Conservation (phyloP, 2,888 invertebrate species). For the Melangyna quadrimaculata region DNA sequence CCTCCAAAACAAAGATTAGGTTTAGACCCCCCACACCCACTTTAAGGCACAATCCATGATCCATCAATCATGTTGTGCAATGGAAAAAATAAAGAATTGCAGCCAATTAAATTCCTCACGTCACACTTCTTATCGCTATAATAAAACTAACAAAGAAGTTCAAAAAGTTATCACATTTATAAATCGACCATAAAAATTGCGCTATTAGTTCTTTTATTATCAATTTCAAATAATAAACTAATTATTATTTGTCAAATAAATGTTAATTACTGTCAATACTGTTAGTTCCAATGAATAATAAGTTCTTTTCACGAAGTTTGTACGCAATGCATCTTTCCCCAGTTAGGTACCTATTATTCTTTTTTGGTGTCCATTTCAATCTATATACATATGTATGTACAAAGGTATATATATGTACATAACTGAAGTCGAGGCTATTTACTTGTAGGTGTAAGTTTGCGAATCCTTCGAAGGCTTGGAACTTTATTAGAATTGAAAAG, state of each 20-base stretch:
- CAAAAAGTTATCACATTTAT: constrained; percentile 38
- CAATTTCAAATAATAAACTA: background rate
- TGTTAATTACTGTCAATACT: background rate
- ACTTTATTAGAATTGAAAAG: background rate
- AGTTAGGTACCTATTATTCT: background rate
- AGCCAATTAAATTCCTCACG: background rate
- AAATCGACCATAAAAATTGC: background rate
- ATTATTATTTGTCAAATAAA: background rate
- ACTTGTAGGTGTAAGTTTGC: background rate
- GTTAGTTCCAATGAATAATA: background rate
- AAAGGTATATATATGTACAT: too few relatives aligned
- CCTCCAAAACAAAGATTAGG: constrained; percentile 31
- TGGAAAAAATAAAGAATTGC: constrained; percentile 12
- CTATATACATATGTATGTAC: background rate
- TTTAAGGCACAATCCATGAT: background rate
- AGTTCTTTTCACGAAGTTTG: background rate
- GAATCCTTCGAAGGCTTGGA: background rate
- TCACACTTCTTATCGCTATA: constrained; percentile 29
- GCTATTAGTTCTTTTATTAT: background rate
- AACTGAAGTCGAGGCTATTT: background rate
- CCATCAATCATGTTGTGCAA: background rate
- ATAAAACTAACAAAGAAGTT: constrained; percentile 46
- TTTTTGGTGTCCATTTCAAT: background rate
- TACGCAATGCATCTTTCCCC: background rate
- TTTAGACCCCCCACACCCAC: background rate